phyloP scores from a whole-genome alignment of 2,888 invertebrate species.

The Frankliniella fusca region DNA sequence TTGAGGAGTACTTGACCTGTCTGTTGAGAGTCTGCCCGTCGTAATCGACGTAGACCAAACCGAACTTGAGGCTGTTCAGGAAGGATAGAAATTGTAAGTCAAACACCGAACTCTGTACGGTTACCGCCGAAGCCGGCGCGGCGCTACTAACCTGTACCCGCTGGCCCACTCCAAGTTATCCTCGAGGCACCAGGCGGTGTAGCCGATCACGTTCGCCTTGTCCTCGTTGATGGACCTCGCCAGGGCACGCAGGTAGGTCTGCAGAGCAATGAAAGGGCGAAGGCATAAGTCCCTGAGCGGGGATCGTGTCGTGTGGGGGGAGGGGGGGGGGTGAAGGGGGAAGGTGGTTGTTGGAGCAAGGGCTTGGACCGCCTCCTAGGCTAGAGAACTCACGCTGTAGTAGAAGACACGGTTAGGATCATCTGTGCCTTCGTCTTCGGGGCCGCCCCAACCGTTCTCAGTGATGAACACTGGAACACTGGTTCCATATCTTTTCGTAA shows the following conservation, averaged over 20 bases:
- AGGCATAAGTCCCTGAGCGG: not conserved
- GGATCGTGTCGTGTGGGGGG: too few relatives aligned
- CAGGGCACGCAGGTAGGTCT: conserved; percentile 53
- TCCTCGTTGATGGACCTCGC: too few relatives aligned
- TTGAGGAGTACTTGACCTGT: conserved; percentile 61
- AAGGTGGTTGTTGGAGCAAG: not conserved
- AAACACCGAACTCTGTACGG: not conserved
- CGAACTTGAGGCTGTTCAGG: conserved; percentile 61
- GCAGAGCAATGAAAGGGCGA: conserved; percentile 30
- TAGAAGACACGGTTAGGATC: conserved; percentile 54
- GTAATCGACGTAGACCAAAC: conserved; percentile 66
- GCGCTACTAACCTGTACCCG: conserved; percentile 51
- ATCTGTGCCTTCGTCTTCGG: conserved; percentile 51
- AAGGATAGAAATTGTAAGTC: not conserved
- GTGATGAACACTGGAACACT: conserved; percentile 56
- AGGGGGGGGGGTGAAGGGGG: too few relatives aligned
- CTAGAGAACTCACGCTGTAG: conserved; percentile 47
- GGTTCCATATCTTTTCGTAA: conserved; percentile 54
- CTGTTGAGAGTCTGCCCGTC: conserved; percentile 60
- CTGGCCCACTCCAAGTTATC: too few relatives aligned
- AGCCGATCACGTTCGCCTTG: too few relatives aligned
- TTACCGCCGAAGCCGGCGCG: too few relatives aligned
- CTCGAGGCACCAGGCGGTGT: too few relatives aligned
- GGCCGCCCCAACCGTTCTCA: conserved; percentile 58
- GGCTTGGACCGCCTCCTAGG: too few relatives aligned